Evolutionary conservation across 2,888 invertebrate genomes (phyloP), one percentile per base, ranked within the genome.

Genomic region (Rhagophthalmus giganteus): DNA sequence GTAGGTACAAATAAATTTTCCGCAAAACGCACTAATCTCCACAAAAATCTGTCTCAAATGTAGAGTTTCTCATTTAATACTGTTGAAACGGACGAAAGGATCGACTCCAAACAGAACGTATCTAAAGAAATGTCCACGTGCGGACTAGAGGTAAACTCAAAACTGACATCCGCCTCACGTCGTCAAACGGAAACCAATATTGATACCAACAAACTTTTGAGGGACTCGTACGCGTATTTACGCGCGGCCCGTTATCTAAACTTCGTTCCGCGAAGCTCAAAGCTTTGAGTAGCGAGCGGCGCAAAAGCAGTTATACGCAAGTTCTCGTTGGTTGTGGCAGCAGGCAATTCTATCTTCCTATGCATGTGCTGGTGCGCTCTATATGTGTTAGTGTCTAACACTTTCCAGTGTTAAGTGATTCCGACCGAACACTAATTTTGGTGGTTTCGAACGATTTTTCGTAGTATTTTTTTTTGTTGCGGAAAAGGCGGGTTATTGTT

Each of bases 31-130:
- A 48, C 46, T 66, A 67, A 67, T 67, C 65, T 62, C 61, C 56
- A 61, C 57, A 65, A 66, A 66, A 68, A 67, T 66, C 67, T 63
- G 66, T 63, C 65, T 65, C 60, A 57, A 63, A 63, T 58, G 57
- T 50, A 47, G 59, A 56, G 63, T 62, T 65, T 64, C 66, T 63
- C 66, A 63, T 66, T 67, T 66, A 65, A 65, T 64, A 60, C 65
- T 64, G 65, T 65, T 62, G 66, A 65, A 64, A 64, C 55, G 67
- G 65, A 69, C 51, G 51, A 61, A 67, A 68, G 63, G 63, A 66
- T 69, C 61, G 67, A 65, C 53, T 60, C 49, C 44, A 44, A 55
- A 40, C 38, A 32, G 37, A 53, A 53, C 31, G 54, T 58, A 58
- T 55, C 58, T 60, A 55, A 49, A 58, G 58, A 55, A 53, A 58